Evolutionary conservation across 2,888 invertebrate genomes (phyloP), one percentile per base, ranked within the genome.

Genomic region (Cephus sareptanus): DNA sequence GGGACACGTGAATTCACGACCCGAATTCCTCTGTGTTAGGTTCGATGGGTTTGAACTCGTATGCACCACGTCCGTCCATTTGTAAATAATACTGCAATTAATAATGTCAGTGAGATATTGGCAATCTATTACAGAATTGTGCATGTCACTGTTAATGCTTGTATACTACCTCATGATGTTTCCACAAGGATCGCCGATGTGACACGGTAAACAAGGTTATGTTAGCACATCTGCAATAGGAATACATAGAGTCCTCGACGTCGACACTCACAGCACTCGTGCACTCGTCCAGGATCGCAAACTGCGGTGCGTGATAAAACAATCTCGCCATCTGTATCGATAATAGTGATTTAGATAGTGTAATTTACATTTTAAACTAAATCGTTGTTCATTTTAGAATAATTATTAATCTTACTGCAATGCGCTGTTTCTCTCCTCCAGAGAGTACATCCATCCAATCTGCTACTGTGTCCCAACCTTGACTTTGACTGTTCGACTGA

Each of bases 361-460:
- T 33, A 69, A 73, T 75, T 15, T 15, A 15, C 4, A 40, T 15
- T 40, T 13, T 15, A 13, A 6, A 40, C 37, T n/a, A 2, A 15
- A 69, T 4, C 15, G 15, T n/a, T 15, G 35, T 68, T 11, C 30
- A 13, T 75, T 78, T 12, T 69, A 34, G 34, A 13, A 34, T 23
- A 73, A 75, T 75, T 11, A 76, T 33, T 68, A 33, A 74, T 89
- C 93, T 93, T 89, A 97, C 96, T 75, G 99, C 99, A 86, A 99
- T 96, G 89, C 99, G 93, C 92, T 99, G 99, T 89, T 99, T 99
- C 93, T 99, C 99, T 23, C 99, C 99, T 0, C 99, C 99, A 68
- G 98, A 98, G 9, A 99, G 93, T 0, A 99, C 98, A 91, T 99
- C 99, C 94, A 99, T 97, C 99, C 99, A 99, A 93, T 99, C 99